A percentile compares a stretch with the other conserved stretches of the same genome.
phyloP scores from a whole-genome alignment of 37 sponge, comb jelly and placozoan species.

The Halichondria panicea region DNA sequence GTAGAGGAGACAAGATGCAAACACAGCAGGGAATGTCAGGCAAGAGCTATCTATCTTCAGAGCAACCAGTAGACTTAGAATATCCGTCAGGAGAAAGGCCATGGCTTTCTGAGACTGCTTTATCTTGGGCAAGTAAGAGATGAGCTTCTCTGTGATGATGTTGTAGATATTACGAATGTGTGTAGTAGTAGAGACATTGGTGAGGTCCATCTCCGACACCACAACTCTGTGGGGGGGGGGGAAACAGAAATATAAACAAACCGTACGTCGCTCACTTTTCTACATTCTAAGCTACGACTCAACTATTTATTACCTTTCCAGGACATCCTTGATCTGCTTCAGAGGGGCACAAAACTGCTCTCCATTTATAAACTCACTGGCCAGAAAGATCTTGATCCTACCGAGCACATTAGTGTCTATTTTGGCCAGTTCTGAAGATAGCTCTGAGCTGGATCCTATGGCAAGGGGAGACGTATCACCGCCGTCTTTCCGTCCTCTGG shows the following conservation, averaged over 20 bases:
- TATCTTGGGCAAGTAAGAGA: slow-evolving; percentile 31
- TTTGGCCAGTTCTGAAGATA: neutral
- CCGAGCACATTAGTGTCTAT: neutral
- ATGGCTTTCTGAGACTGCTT: slow-evolving; percentile 28
- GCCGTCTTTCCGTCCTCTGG: no score
- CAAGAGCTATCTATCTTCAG: slow-evolving; percentile 11
- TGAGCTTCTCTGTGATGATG: slow-evolving; percentile 33
- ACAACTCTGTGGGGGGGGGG: slow-evolving; percentile 8
- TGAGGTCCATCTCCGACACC: neutral
- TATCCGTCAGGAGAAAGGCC: slow-evolving; percentile 36
- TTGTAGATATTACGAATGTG: slow-evolving; percentile 19
- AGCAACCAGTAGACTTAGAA: slow-evolving; percentile 43
- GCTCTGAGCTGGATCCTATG: no score
- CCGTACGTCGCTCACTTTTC: neutral
- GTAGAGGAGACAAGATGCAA: slow-evolving; percentile 58
- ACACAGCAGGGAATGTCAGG: slow-evolving; percentile 22
- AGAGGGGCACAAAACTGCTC: slow-evolving; percentile 31
- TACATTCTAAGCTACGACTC: neutral
- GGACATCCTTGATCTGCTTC: neutral
- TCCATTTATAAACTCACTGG: slow-evolving; percentile 22
- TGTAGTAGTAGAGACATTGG: neutral
- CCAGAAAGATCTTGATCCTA: slow-evolving; percentile 32
- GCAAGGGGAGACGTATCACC: no score
- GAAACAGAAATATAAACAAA: neutral
- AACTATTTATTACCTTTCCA: slow-evolving; percentile 16